phyloP scores from a whole-genome alignment of 1,140 invertebrate species.

The Hyposmocoma kahamanoa region DNA sequence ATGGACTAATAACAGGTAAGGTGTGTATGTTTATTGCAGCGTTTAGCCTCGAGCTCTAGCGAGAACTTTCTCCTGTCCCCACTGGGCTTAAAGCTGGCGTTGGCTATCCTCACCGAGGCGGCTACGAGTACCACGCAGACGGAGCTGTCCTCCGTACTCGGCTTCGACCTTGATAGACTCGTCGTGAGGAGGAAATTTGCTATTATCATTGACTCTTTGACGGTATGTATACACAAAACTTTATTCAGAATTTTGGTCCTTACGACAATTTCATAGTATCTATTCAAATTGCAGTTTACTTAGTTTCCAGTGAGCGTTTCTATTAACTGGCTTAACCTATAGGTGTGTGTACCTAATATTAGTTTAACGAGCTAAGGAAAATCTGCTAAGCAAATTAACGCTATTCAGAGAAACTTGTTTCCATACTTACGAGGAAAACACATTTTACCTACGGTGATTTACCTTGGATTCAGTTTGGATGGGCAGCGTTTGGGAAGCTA shows the following conservation, averaged over 20 bases:
- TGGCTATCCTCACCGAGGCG: constrained; percentile 83
- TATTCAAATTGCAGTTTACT: background rate
- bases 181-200: constrained; percentile 72
- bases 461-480: too few relatives aligned
- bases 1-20: too few relatives aligned
- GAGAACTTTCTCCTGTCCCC: constrained; percentile 86
- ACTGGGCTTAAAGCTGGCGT: constrained; percentile 83
- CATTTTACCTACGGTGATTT: too few relatives aligned
- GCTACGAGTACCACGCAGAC: constrained; percentile 77
- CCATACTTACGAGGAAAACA: too few relatives aligned
- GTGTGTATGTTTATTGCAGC: constrained; percentile 34
- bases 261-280: background rate
- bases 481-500: too few relatives aligned
- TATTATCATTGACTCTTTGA: constrained; percentile 69
- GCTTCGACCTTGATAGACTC: constrained; percentile 70
- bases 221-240: constrained; percentile 45
- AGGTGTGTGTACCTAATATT: too few relatives aligned
- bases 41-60: constrained; percentile 40
- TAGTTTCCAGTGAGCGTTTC: background rate
- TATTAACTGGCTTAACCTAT: too few relatives aligned
- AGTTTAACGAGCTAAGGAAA: background rate
- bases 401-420: background rate
- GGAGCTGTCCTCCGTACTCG: constrained; percentile 75
- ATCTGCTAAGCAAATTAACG: background rate
- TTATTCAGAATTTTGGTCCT: background rate